These are phyloP conservation scores for Varanus komodoensis DNA, from an alignment of 2,113 vertebrate genomes.

Conservation along the genomic window DNA sequence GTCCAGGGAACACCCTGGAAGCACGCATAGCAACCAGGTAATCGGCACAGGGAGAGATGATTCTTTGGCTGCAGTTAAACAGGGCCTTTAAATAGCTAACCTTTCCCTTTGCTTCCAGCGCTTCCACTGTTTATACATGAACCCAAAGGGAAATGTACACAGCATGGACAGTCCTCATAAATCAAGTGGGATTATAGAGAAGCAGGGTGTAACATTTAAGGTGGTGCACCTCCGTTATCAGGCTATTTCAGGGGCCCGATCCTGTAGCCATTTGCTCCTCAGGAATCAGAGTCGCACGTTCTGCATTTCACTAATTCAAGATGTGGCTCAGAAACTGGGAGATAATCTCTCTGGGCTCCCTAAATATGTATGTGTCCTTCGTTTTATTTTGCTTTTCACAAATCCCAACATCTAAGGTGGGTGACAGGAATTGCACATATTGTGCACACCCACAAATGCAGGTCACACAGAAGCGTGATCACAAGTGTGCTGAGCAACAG, in stretches of 20 bases:
- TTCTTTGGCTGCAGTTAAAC: neutral
- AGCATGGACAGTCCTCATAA: constrained; percentile 9
- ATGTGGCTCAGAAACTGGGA: neutral
- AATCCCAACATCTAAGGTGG: no score
- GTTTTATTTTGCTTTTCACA: no score
- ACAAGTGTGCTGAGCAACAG: neutral
- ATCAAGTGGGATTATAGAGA: neutral
- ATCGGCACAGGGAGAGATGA: neutral
- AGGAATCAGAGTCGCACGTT: neutral
- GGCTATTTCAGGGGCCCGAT: neutral
- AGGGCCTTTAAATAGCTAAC: constrained; percentile 14
- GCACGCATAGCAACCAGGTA: no score
- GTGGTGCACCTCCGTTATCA: neutral
- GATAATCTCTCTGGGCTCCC: neutral
- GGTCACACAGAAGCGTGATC: neutral
- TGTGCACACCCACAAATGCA: neutral
- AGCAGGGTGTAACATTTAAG: constrained; percentile 9
- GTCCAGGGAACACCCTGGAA: no score
- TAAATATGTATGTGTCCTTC: no score
- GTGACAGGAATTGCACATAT: no score
- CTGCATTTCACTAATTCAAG: neutral
- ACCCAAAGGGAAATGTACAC: constrained; percentile 31
- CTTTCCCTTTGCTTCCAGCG: neutral
- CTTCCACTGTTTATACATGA: constrained; percentile 7
- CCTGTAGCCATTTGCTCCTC: neutral